Conservation (phyloP, 2,797 vertebrate genomes). For the Emys orbicularis region DNA sequence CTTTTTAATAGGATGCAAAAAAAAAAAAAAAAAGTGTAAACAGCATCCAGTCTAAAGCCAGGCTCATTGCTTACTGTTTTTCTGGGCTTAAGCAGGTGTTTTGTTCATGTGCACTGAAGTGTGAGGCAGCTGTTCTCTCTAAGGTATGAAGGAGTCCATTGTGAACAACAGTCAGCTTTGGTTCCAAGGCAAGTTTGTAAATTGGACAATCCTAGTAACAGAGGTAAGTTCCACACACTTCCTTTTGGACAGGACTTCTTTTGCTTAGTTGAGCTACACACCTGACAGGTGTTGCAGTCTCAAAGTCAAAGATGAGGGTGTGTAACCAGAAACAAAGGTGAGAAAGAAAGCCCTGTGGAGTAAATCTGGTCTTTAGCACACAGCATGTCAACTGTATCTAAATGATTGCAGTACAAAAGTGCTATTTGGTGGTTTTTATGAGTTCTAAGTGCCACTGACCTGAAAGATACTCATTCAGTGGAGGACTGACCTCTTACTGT, state of each 20-base stretch:
- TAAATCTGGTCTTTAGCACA: background rate
- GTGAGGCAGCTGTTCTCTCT: constrained; percentile 54
- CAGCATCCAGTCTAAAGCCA: background rate
- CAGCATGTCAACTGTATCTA: background rate
- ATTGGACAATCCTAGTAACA: fast-evolving
- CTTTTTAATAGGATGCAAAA: background rate
- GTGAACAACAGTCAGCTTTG: background rate
- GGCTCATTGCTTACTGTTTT: background rate
- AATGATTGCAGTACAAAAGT: background rate
- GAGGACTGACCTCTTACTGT: background rate
- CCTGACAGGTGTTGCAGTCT: background rate
- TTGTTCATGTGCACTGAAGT: constrained; percentile 60
- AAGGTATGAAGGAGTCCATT: constrained; percentile 60
- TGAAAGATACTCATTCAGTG: background rate
- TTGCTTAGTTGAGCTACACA: background rate
- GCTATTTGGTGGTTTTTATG: background rate
- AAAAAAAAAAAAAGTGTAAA: background rate
- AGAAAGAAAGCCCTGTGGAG: fast-evolving
- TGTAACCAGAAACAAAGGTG: background rate
- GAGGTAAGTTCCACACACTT: background rate
- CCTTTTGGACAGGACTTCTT: background rate
- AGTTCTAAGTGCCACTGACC: background rate
- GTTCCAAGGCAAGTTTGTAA: background rate
- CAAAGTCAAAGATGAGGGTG: background rate
- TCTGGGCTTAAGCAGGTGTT: constrained; percentile 57